Evolutionary conservation across 2,113 vertebrate genomes (phyloP), one percentile per base, ranked within the genome.

Genomic region (Melanostigma gelatinosum): DNA sequence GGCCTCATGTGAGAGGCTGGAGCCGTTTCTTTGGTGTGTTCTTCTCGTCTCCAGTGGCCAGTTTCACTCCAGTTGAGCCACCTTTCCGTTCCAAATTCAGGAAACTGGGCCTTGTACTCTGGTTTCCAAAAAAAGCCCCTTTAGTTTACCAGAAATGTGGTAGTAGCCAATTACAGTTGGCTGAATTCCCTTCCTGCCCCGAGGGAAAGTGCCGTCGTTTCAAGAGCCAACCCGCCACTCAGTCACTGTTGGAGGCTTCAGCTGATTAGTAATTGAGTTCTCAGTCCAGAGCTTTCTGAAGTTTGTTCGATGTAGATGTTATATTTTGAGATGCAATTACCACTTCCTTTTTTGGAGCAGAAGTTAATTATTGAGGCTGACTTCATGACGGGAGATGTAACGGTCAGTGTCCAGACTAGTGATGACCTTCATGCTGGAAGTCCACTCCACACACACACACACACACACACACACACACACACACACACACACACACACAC

Each of bases 121-220:
- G 46, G 69, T 55, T 82, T 88, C 82, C 84, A 89, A 88, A 91
- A 86, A 86, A 86, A 89, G 52, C 24, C 24, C 6, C 34, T 82
- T 88, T 71, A 74, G 85, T 82, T 73, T 40, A 88, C 57, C 29
- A 68, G 63, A 80, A 88, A 72, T 72, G 66, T 73, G 63, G 46
- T 32, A 22, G 58, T 75, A 68, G 65, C 48, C 78, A 82, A 67
- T 91, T 83, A 73, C 70, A 78, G 83, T 72, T 85, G 50, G 80
- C 80, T 77, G 20, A 40, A 83, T 63, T 69, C 67, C 44, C 27
- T 46, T 74, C 34, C 70, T 73, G 32, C 69, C 18, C 22, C 0
- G 38, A 24, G 63, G 66, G 34, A 82, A 48, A 55, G 75, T 78
- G 55, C 69, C 79, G 70, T 68, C 11, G 18, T 81, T 83, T 74